These are phyloP conservation scores for Misgurnus mizolepis DNA, from an alignment of 2,113 vertebrate species.

Conservation along the genomic window DNA sequence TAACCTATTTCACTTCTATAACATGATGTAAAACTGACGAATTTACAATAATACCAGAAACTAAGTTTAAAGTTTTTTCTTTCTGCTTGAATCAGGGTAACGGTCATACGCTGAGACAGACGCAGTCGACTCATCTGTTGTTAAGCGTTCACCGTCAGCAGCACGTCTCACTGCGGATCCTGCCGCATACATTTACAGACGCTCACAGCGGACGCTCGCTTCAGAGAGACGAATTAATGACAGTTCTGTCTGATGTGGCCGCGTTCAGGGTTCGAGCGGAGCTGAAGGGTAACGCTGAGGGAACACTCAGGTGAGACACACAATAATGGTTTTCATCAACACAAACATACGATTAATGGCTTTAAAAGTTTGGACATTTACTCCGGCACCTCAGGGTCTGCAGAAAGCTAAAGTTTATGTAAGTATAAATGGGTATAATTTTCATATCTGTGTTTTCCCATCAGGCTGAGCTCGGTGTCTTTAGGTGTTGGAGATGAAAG, in stretches of 20 bases:
- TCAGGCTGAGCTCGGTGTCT: constrained; percentile 81
- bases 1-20: background rate
- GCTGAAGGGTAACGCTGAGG: constrained; percentile 76
- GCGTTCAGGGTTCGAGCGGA: constrained; percentile 80
- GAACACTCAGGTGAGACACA: constrained; percentile 76
- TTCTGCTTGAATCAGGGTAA: constrained; percentile 76
- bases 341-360: too few species aligned
- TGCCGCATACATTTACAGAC: constrained; percentile 75
- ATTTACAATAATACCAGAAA: too few species aligned
- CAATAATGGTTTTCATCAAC: too few species aligned
- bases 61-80: too few species aligned
- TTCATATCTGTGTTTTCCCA: constrained; percentile 19
- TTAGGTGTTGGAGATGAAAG: constrained; percentile 78
- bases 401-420: too few species aligned
- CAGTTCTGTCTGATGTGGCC: constrained; percentile 80
- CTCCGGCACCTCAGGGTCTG: too few species aligned
- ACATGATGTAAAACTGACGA: too few species aligned
- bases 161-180: constrained; percentile 69
- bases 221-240: constrained; percentile 83
- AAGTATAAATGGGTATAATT: background rate
- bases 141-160: constrained; percentile 80
- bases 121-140: constrained; percentile 67
- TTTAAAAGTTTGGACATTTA: too few species aligned
- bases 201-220: constrained; percentile 67
- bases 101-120: constrained; percentile 74